Conservation (phyloP, 2,797 vertebrate species). For the Amblyopsis hoosieri region DNA sequence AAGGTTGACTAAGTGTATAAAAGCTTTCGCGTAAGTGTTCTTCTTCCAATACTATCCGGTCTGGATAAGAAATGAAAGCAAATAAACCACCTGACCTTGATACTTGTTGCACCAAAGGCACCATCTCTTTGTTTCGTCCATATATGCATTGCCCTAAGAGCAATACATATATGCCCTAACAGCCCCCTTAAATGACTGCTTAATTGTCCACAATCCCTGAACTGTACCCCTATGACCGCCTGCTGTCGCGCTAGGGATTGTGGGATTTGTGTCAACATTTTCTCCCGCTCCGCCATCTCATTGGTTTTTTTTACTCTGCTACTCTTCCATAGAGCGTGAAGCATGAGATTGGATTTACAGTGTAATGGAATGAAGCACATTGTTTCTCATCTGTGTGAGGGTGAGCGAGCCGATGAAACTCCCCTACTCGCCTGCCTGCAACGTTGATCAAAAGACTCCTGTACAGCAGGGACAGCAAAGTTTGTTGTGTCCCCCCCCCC, state of each 20-base stretch:
- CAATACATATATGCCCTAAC: constrained; percentile 43
- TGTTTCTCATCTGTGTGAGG: constrained; percentile 69
- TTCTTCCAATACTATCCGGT: too few relatives aligned
- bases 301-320: constrained; percentile 47
- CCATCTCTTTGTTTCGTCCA: constrained; percentile 31
- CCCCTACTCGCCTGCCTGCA: constrained; percentile 50
- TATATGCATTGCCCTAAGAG: constrained; percentile 43
- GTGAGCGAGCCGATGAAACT: constrained; percentile 56
- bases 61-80: constrained; percentile 13
- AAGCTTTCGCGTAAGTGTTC: not conserved
- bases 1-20: constrained; percentile 41
- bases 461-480: constrained; percentile 27
- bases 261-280: constrained; percentile 73
- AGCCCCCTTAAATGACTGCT: constrained; percentile 62
- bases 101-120: constrained; percentile 17
- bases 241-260: constrained; percentile 48
- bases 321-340: constrained; percentile 67
- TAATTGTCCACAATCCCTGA: constrained; percentile 68
- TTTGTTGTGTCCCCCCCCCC: constrained; percentile 15
- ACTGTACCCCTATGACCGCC: constrained; percentile 42
- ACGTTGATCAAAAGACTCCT: constrained; percentile 59
- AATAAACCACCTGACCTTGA: constrained; percentile 31
- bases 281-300: constrained; percentile 43
- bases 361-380: constrained; percentile 78
- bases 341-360: constrained; percentile 79